Conservation (phyloP, 2,888 invertebrate species). For the Tholera decimalis region DNA sequence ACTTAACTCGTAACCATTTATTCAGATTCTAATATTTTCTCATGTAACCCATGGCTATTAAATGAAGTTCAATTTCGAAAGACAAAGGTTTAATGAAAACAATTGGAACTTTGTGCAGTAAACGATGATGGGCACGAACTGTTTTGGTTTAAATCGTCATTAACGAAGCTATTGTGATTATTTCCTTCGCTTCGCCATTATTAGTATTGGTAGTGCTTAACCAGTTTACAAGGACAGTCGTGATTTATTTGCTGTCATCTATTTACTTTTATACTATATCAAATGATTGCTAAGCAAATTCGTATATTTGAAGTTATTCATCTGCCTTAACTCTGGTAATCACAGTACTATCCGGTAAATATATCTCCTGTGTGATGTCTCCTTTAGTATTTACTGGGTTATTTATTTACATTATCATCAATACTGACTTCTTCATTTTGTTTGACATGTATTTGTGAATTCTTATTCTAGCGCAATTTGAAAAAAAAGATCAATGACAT, state of each 20-base stretch:
- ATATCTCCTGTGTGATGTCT: not conserved
- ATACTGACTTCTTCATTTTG: not conserved
- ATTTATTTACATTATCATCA: not conserved
- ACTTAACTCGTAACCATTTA: constrained; percentile 46
- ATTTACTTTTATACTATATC: not conserved
- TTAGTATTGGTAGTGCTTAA: constrained; percentile 11
- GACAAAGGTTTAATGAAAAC: not conserved
- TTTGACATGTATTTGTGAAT: not conserved
- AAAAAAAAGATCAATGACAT: not conserved
- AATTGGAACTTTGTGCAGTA: not conserved
- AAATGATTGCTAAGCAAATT: not conserved
- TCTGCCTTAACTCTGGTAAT: constrained; percentile 5
- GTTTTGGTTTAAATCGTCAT: not conserved
- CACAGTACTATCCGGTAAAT: constrained; percentile 5
- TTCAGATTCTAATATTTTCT: constrained; percentile 15
- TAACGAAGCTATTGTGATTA: not conserved
- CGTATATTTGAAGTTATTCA: not conserved
- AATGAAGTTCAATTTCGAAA: not conserved
- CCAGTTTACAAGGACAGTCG: not conserved
- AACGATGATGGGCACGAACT: not conserved
- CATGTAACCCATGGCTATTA: not conserved
- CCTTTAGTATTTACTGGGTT: not conserved
- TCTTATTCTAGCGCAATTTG: not conserved
- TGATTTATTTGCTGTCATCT: not conserved
- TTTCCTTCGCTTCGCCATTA: not conserved